Base-by-base conservation (phyloP, 1,140 invertebrate species). In the Drosophila arizonae region DNA sequence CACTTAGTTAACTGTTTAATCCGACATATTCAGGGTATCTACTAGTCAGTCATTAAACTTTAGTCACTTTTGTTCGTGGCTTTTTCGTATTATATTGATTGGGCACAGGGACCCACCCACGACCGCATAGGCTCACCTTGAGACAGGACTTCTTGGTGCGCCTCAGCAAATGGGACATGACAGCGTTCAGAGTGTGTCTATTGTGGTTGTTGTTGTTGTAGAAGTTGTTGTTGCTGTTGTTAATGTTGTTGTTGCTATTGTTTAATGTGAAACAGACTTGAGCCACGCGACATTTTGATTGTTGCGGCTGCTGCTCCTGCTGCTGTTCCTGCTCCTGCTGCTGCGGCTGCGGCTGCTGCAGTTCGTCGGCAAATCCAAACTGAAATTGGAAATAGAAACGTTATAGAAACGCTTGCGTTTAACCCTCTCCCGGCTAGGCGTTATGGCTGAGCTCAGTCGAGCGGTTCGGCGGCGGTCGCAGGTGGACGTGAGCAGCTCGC, bases 81-180 rank as follows among this genome's bases (percentile, higher is more conserved):
- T 46, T 9, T 46, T 28, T 84, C 10, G 6, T 33, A 6, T 84
- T 79, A 77, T 87, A 87, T 87, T 71, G 79, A 82, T 87, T 81
- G 30, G 41, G 51, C 46, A 62, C 41, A 45, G 36, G 0, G 21
- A 24, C 41, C 9, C 43, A 39, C 50, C 43, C 39, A 17, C 62
- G 52, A 9, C 43, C 46, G 30, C 30, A 46, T 10, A 64, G 72
- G 72, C 82, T 91, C 70, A 91, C 90, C 90, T 91, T 91, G 57
- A 91, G 73, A 72, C 90, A 91, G 66, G 90, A 90, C 58, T 91
- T 91, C 56, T 90, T 91, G 63, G 90, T 91, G 78, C 90, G 86
- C 73, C 78, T 90, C 39, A 91, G 77, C 78, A 91, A 81, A 56
- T 91, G 84, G 52, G 90, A 90, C 90, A 91, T 91, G 24, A 24